phyloP scores from a whole-genome alignment of 2,888 invertebrate species.

The Campopleginae sp. region DNA sequence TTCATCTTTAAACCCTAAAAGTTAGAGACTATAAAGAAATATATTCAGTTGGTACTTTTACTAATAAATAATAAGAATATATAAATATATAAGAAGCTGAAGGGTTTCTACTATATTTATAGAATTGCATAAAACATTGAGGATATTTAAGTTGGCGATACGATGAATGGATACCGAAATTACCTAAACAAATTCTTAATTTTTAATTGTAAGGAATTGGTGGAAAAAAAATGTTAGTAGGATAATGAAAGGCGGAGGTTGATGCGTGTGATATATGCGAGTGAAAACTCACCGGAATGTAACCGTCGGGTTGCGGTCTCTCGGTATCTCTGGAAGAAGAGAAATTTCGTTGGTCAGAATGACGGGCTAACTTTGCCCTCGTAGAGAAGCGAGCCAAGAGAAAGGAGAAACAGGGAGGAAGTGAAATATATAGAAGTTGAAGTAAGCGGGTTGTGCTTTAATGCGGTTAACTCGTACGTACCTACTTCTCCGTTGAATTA shows the following conservation, averaged over 20 bases:
- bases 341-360: conserved; percentile 74
- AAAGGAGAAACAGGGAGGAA: conserved; percentile 10
- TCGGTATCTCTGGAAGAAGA: conserved; percentile 79
- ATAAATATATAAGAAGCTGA: neutral
- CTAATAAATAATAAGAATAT: too few species aligned
- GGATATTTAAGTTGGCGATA: neutral
- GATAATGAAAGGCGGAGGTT: conserved; percentile 18
- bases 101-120: neutral
- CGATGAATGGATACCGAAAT: neutral
- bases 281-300: conserved; percentile 82
- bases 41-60: too few species aligned
- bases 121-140: neutral
- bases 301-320: conserved; percentile 82
- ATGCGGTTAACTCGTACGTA: conserved; percentile 71
- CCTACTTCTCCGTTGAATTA: conserved; percentile 86
- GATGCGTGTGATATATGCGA: conserved; percentile 25
- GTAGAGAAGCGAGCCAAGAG: conserved; percentile 37
- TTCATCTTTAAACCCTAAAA: too few species aligned
- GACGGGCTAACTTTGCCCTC: conserved; percentile 69
- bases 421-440: conserved; percentile 22
- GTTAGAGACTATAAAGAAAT: too few species aligned
- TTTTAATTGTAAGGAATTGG: neutral
- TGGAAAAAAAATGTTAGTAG: neutral
- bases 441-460: conserved; percentile 49
- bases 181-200: neutral